Evolutionary conservation across 2,797 vertebrate genomes (phyloP), one percentile per base, ranked within the genome.

Genomic region (Tamandua tetradactyla): DNA sequence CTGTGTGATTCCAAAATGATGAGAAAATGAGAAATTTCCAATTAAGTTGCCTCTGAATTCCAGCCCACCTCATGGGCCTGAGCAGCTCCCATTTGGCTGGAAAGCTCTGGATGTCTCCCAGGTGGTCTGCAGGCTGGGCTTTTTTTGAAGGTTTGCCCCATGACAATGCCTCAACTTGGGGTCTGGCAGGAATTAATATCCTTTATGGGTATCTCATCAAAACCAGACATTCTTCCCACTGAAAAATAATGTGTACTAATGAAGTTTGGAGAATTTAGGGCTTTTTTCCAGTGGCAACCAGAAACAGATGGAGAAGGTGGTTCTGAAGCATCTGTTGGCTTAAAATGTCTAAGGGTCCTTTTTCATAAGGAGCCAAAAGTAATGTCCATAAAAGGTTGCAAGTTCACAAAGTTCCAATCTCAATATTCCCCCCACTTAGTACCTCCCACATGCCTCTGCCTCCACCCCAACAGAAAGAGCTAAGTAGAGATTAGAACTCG

Each of bases 401-500:
- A 93, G 69, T 91, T 91, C 66, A 80, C 75, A 68, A 92, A 90
- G 72, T 76, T 79, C 59, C 42, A 47, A 71, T 64, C 37, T 35
- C 64, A 62, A 2, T 5, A 14, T 55, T 74, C 14, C 86, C 72
- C 86, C 72, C 13, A 57, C 59, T 90, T 76, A 80, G 62, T 79
- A 79, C 57, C 72, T 81, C 81, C 89, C 89, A 94, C 20, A 5
- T 52, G 35, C 32, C 74, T 83, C 55, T 52, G 35, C 32, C 74
- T 83, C 55, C 23, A 68, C 61, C 83, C 44, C 82, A 76, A 85
- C 47, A 82, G 85, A 97, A 95, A 96, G 25, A 92, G 89, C 61
- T 78, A 78, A 93, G 32, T 84, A 35, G 74, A 96, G 95, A 96
- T 95, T 95, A 95, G 86, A 92, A 93, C 59, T 47, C 89, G 90